Conservation (phyloP, 2,888 invertebrate genomes). For the Balanococcus diminutus region DNA sequence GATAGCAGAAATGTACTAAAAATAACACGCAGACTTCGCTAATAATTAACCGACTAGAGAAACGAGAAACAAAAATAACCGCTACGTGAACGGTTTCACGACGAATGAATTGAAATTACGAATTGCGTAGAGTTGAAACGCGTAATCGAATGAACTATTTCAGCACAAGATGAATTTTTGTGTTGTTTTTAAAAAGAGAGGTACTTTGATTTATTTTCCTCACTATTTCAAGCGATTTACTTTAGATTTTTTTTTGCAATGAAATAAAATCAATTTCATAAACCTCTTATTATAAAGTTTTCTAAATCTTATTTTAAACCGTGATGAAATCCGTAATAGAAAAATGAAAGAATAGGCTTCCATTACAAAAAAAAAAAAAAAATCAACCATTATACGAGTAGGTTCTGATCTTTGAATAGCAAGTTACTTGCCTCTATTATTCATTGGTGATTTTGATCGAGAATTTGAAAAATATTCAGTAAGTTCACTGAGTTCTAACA, state of each 20-base stretch:
- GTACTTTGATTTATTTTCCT: too few relatives aligned
- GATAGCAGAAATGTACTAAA: neutral
- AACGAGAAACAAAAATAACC: neutral
- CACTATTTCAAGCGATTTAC: too few relatives aligned
- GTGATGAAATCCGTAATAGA: too few relatives aligned
- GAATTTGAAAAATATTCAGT: conserved; percentile 6
- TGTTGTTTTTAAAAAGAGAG: neutral
- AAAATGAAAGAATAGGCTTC: too few relatives aligned
- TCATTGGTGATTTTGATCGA: neutral
- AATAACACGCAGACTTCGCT: conserved; percentile 23
- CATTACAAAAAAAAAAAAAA: too few relatives aligned
- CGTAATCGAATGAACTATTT: neutral
- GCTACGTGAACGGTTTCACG: neutral
- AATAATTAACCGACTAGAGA: neutral
- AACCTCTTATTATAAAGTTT: too few relatives aligned
- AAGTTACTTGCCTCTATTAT: neutral
- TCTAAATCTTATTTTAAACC: too few relatives aligned
- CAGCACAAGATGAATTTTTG: neutral
- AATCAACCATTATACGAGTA: too few relatives aligned
- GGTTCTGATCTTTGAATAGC: too few relatives aligned
- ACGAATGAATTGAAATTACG: neutral
- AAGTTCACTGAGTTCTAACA: neutral
- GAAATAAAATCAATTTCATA: too few relatives aligned
- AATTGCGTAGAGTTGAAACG: neutral
- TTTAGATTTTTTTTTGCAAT: too few relatives aligned